phyloP scores from a whole-genome alignment of 2,113 vertebrate genomes.

The Oceanodroma tethys region DNA sequence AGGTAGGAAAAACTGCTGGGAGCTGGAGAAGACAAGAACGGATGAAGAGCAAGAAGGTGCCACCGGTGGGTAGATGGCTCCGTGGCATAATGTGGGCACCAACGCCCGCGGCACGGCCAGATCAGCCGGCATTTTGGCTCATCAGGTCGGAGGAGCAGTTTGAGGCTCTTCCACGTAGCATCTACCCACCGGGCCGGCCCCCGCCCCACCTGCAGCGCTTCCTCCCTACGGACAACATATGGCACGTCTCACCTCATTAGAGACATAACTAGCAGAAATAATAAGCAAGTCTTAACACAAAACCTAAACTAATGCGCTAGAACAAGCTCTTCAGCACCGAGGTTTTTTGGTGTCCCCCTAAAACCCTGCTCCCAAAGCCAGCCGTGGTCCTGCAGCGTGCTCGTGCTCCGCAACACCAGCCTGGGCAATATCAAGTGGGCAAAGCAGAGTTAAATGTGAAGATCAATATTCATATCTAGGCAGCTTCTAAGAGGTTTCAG shows the following conservation, averaged over 20 bases:
- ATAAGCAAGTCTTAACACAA: constrained; percentile 16
- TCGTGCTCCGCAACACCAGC: rapidly evolving
- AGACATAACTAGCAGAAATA: constrained; percentile 56
- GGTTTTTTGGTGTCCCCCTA: not conserved
- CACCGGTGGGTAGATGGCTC: not conserved
- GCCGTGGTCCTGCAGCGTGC: rapidly evolving
- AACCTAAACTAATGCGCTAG: not conserved
- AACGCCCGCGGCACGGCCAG: rapidly evolving
- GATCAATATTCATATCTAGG: not conserved
- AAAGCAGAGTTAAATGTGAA: not conserved
- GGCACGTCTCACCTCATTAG: constrained; percentile 61
- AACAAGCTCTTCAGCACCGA: not conserved
- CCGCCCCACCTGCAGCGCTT: not conserved
- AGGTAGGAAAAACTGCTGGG: not conserved
- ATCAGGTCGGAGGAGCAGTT: not conserved
- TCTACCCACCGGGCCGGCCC: not conserved
- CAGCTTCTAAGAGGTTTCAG: not conserved
- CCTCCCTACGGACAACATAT: constrained; percentile 52
- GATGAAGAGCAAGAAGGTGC: not conserved
- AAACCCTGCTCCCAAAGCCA: not conserved
- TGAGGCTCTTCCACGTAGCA: not conserved
- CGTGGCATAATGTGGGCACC: rapidly evolving
- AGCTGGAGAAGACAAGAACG: not conserved
- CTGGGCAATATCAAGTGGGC: not conserved
- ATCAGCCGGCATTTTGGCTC: not conserved